Evolutionary conservation across 2,113 vertebrate genomes (phyloP).

Genomic region (Lophochroa leadbeateri): DNA sequence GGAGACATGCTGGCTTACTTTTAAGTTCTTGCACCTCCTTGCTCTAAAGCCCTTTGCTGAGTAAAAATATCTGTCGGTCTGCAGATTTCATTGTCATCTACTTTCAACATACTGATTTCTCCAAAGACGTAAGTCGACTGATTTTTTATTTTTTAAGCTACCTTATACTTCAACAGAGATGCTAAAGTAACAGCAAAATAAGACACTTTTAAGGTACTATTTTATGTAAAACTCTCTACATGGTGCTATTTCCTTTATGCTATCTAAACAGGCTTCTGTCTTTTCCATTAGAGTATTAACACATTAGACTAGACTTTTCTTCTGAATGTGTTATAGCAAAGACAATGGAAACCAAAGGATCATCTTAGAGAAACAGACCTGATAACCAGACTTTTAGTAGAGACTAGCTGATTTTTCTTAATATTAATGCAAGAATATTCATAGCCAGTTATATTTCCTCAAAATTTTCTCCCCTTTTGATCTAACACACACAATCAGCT

Average conservation of each 20-base stretch:
- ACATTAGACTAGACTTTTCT: background rate
- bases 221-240: background rate
- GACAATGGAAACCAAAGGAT: background rate
- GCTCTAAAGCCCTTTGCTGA: background rate
- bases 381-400: background rate
- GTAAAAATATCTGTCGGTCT: conserved; percentile 9
- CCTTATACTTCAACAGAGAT: background rate
- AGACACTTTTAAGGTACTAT: background rate
- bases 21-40: background rate
- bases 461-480: background rate
- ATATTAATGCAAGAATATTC: background rate
- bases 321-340: background rate
- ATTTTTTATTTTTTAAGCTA: background rate
- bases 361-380: background rate
- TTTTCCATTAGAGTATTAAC: background rate
- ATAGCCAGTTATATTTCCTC: background rate
- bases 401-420: background rate
- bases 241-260: background rate
- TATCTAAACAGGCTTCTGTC: background rate
- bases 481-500: background rate
- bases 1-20: background rate
- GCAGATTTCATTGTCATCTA: conserved; percentile 5
- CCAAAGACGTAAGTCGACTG: background rate
- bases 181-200: background rate
- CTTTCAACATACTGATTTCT: conserved; percentile 20